Conservation (phyloP, 2,888 invertebrate species). For the Machimus rusticus region DNA sequence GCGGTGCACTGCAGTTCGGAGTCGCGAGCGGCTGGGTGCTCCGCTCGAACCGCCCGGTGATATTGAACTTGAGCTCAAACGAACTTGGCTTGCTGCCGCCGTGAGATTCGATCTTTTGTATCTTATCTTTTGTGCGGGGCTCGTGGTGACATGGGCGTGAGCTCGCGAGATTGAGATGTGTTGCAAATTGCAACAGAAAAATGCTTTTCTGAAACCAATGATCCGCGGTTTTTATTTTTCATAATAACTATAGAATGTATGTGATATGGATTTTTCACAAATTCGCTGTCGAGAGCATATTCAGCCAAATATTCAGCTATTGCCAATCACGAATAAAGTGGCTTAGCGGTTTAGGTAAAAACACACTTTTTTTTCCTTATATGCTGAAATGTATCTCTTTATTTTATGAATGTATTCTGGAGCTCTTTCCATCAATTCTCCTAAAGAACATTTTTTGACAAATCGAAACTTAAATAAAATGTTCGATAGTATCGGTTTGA, state of each 20-base stretch:
- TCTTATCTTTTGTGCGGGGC: neutral
- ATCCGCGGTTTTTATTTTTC: neutral
- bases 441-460: too few relatives aligned
- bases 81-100: neutral
- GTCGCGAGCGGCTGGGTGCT: neutral
- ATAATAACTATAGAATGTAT: neutral
- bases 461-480: too few relatives aligned
- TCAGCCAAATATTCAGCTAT: too few relatives aligned
- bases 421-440: too few relatives aligned
- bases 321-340: too few relatives aligned
- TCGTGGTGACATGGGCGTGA: neutral
- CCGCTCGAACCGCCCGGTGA: neutral
- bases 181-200: neutral
- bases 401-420: too few relatives aligned
- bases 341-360: too few relatives aligned
- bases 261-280: too few relatives aligned
- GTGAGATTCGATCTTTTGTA: neutral
- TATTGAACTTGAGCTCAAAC: constrained; percentile 21
- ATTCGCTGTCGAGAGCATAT: too few relatives aligned
- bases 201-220: neutral
- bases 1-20: neutral
- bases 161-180: neutral
- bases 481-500: too few relatives aligned
- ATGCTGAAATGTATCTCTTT: too few relatives aligned
- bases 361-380: too few relatives aligned